A percentile compares a stretch with the other conserved stretches of the same genome.
Conservation (phyloP, 2,797 vertebrate genomes). For the Loriculus beryllinus region DNA sequence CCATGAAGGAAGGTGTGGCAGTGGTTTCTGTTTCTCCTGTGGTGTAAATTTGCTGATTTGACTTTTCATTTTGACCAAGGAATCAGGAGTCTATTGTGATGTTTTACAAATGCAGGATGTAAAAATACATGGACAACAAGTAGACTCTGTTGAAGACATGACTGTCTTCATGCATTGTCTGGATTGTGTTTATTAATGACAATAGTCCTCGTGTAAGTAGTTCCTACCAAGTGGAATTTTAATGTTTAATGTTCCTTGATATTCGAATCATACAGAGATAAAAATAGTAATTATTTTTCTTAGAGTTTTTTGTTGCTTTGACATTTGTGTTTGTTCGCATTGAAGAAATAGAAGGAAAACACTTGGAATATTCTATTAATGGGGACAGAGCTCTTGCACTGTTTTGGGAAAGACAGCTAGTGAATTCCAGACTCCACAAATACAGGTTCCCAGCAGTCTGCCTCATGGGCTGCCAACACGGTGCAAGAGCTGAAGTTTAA, state of each 20-base stretch:
- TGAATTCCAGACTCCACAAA: background rate
- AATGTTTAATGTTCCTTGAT: background rate
- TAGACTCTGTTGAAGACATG: background rate
- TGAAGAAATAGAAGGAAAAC: background rate
- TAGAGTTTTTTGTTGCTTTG: background rate
- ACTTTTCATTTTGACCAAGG: background rate
- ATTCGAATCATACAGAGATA: background rate
- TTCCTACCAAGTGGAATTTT: background rate
- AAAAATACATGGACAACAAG: background rate
- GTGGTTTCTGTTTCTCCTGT: background rate
- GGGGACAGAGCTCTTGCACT: background rate
- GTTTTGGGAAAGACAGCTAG: background rate
- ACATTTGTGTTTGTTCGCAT: background rate
- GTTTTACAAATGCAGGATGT: background rate
- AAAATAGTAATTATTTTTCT: background rate
- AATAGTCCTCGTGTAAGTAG: rapidly evolving
- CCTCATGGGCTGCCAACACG: background rate
- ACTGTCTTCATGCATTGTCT: background rate
- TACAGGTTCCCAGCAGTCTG: background rate
- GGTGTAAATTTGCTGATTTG: background rate
- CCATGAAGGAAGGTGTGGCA: background rate
- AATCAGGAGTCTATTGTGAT: background rate
- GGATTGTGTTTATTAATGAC: background rate
- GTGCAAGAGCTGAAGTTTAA: background rate
- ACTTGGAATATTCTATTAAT: background rate